A percentile compares a stretch with the other conserved stretches of the same genome.
Evolutionary conservation across 1,140 invertebrate genomes (phyloP).

Genomic region (Drosophila leontia): DNA sequence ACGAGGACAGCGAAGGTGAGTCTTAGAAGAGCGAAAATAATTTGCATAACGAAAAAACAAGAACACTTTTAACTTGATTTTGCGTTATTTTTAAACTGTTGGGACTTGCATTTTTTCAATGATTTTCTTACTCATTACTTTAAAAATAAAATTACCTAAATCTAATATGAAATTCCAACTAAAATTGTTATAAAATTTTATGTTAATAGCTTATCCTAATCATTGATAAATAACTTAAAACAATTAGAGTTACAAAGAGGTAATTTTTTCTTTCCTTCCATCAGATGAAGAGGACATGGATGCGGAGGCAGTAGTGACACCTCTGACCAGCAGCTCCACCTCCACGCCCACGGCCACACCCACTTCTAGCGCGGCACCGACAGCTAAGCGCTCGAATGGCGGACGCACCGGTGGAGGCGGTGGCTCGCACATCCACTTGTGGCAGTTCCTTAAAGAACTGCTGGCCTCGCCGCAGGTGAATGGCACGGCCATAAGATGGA

Average conservation of each 20-base stretch:
- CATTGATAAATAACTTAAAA: background rate
- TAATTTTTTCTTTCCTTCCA: constrained; percentile 35
- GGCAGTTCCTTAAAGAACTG: constrained; percentile 99
- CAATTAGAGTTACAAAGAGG: background rate
- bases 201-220: background rate
- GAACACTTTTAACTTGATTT: background rate
- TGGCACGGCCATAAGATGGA: constrained; percentile 97
- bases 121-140: background rate
- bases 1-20: constrained; percentile 74
- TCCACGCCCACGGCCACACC: constrained; percentile 34
- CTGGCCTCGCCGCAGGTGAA: constrained; percentile 93
- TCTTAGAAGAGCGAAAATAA: constrained; percentile 1
- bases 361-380: constrained; percentile 4
- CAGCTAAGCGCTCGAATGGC: constrained; percentile 57
- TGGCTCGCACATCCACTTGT: constrained; percentile 97
- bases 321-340: constrained; percentile 39
- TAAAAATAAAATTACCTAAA: background rate
- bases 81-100: background rate
- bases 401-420: constrained; percentile 88
- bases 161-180: background rate
- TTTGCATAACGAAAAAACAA: background rate
- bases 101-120: background rate
- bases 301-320: constrained; percentile 8
- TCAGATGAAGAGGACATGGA: constrained; percentile 87
- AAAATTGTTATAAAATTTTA: background rate